Evolutionary conservation across 2,113 vertebrate species (phyloP), one percentile per base, ranked within the genome.

Genomic region (Atractosteus spatula): DNA sequence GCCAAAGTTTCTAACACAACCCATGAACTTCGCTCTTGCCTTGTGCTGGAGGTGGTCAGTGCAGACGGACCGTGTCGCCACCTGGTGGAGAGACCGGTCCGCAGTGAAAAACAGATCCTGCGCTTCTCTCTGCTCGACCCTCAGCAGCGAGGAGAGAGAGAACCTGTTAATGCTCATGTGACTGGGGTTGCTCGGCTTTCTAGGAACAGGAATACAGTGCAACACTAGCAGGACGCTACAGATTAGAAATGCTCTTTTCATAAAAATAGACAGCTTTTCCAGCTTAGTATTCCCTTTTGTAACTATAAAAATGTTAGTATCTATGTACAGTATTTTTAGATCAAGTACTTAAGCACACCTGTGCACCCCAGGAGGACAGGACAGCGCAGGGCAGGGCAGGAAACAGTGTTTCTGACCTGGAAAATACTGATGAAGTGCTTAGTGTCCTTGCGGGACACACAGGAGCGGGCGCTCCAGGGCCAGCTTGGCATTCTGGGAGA

Each of bases 191-290:
- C 13, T 12, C 41, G 17, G 55, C 16, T 42, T n/a, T 6, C 54
- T 73, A 4, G 41, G 3, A 47, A 55, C 42, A 62, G 66, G 67
- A 74, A 74, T 29, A 69, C 14, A 29, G 76, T 69, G 62, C 77
- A 13, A 70, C 77, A 71, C 82, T 82, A 82, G 83, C 80, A 77
- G 80, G 62, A 64, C 62, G 12, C 7, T 64, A 85, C 71, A 80
- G 83, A 80, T 87, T 85, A 89, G 80, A 90, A 91, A 87, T 77
- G 74, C 71, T 41, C 85, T 85, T 76, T 85, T 78, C 87, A 88
- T 86, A 92, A 91, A 91, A 87, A 91, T 93, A 92, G 83, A 90
- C 88, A 76, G 5, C 88, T 88, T 82, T 65, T 55, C 86, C 86
- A 71, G 85, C 88, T 83, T 79, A 81, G 77, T 81, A 57, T 87